These are phyloP conservation scores for Lysandra coridon DNA, from an alignment of 2,888 invertebrate species.

Conservation along the genomic window DNA sequence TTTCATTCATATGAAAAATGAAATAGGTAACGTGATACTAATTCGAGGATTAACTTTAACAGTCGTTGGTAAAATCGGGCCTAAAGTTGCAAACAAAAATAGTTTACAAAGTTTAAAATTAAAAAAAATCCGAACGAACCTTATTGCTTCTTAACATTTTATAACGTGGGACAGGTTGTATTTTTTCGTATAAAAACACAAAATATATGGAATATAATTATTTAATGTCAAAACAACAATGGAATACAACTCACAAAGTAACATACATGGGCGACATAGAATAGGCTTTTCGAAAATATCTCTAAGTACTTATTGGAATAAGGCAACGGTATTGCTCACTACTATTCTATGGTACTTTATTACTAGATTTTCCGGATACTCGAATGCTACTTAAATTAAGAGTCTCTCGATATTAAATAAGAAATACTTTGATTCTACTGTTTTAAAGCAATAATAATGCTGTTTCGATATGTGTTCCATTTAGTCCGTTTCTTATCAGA, in stretches of 20 bases:
- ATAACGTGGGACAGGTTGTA: no score
- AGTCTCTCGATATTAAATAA: neutral
- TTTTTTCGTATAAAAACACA: neutral
- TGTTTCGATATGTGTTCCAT: neutral
- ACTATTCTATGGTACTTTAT: neutral
- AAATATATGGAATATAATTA: slow-evolving; percentile 17
- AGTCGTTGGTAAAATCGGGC: no score
- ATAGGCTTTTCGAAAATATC: slow-evolving; percentile 9
- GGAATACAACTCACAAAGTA: slow-evolving; percentile 4
- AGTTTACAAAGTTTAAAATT: no score
- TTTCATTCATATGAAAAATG: no score
- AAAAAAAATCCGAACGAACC: neutral
- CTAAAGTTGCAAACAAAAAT: no score
- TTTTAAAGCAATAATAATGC: neutral
- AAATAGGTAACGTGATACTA: no score
- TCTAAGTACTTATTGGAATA: slow-evolving; percentile 23
- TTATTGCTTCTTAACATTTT: no score
- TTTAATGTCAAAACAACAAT: slow-evolving; percentile 30
- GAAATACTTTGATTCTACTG: neutral
- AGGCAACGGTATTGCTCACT: slow-evolving; percentile 14
- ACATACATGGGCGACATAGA: neutral
- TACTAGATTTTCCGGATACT: neutral
- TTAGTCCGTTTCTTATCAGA: no score
- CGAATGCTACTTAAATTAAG: neutral
- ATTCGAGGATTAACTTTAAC: no score